These are phyloP conservation scores for Bombus difficillimus DNA, from an alignment of 1,140 invertebrate genomes.

Conservation along the genomic window DNA sequence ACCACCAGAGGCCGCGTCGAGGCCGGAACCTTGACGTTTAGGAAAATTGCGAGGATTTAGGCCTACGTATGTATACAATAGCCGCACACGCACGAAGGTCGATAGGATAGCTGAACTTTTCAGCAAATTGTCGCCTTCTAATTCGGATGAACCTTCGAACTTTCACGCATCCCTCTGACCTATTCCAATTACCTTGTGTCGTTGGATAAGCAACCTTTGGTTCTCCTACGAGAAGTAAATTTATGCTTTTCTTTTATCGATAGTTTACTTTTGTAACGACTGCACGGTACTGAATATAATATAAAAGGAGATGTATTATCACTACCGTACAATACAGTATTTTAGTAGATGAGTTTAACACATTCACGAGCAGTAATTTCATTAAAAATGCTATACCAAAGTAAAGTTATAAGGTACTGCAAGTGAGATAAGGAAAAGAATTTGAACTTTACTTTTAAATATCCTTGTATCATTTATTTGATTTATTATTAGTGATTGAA, in stretches of 20 bases:
- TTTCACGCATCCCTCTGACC: conserved; percentile 17
- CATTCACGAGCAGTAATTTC: too few species aligned
- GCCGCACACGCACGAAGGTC: background rate
- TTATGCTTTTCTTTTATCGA: background rate
- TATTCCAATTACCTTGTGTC: background rate
- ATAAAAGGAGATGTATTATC: too few species aligned
- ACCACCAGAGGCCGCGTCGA: background rate
- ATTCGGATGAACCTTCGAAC: conserved; percentile 27
- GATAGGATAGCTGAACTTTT: conserved; percentile 1
- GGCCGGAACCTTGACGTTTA: conserved; percentile 47
- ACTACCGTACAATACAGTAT: background rate
- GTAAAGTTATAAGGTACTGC: too few species aligned
- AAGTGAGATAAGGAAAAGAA: too few species aligned
- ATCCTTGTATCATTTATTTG: too few species aligned
- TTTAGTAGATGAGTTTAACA: background rate
- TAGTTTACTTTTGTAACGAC: background rate
- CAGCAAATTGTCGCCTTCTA: background rate
- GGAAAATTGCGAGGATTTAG: conserved; percentile 18
- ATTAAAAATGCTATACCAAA: too few species aligned
- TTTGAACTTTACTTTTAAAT: too few species aligned
- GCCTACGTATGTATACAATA: background rate
- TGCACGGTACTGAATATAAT: too few species aligned
- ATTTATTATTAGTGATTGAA: too few species aligned
- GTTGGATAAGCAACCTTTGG: background rate
- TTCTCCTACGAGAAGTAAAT: background rate